phyloP scores from a whole-genome alignment of 2,113 vertebrate species.

The Synchiropus splendidus region DNA sequence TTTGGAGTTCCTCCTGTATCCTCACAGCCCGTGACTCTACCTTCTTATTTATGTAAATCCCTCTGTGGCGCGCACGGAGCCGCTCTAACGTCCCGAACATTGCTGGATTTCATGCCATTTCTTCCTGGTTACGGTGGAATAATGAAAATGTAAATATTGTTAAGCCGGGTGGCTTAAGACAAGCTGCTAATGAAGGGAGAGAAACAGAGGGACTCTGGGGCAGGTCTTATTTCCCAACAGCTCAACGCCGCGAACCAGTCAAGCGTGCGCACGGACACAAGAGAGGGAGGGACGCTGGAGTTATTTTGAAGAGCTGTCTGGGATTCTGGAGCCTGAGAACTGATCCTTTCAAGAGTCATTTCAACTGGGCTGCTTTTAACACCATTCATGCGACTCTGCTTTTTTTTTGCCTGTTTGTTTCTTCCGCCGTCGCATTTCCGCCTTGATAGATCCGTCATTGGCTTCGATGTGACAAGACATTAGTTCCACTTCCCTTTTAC shows the following conservation, averaged over 20 bases:
- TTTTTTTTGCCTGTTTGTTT: slow-evolving; percentile 3
- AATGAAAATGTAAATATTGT: slow-evolving; percentile 69
- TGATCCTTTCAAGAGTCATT: slow-evolving; percentile 25
- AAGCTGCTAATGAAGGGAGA: slow-evolving; percentile 61
- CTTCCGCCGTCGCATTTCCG: slow-evolving; percentile 17
- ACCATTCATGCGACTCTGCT: slow-evolving; percentile 20
- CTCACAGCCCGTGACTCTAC: slow-evolving; percentile 38
- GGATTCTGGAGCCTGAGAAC: slow-evolving; percentile 13
- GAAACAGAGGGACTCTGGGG: slow-evolving; percentile 13
- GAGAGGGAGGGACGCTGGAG: slow-evolving; percentile 21
- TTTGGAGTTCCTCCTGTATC: slow-evolving; percentile 9
- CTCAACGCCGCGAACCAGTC: slow-evolving; percentile 20
- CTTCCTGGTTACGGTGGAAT: slow-evolving; percentile 60
- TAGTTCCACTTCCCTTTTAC: no score
- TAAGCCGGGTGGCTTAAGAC: slow-evolving; percentile 63
- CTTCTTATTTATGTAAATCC: slow-evolving; percentile 67
- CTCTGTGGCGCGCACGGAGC: slow-evolving; percentile 61
- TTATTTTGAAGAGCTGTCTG: slow-evolving; percentile 20
- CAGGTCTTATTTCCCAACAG: slow-evolving; percentile 38
- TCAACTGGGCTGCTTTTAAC: slow-evolving; percentile 15
- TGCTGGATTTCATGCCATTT: slow-evolving; percentile 62
- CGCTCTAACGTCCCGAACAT: slow-evolving; percentile 66
- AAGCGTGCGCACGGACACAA: slow-evolving; percentile 32
- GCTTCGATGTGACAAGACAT: slow-evolving; percentile 12
- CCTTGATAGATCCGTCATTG: slow-evolving; percentile 8